Base-by-base conservation (phyloP, 2,888 invertebrate genomes). In the Heliconius hortense region DNA sequence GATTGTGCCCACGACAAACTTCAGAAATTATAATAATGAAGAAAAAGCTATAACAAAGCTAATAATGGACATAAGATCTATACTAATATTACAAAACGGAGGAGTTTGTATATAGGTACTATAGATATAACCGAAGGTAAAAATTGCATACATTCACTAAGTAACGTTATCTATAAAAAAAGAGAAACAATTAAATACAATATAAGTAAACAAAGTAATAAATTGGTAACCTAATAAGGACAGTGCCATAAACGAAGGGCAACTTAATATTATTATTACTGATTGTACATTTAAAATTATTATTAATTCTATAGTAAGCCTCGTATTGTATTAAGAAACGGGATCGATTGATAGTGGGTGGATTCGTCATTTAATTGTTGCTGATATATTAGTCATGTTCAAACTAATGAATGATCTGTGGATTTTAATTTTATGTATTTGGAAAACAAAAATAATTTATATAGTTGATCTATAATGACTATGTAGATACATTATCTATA, bases 141-240 rank as follows among this genome's bases (percentile, higher is more conserved):
- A 11, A 64, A 35, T 64, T 64, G 11, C 64, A 11, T 24, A 64
- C 35, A 64, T 64, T 64, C 64, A 63, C 64, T 64, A 35, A 35
- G 13, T n/a, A n/a, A 35, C n/a, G 63, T 31, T 10, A 21, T 64
- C 64, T 64, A 35, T 24, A 70, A 59, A 70, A 8, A 59, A 56
- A 31, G 15, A 59, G 70, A 59, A 71, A 71, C 70, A 24, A 5
- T 35, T 68, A 11, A 31, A 69, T 31, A 31, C n/a, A 69, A 69
- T 26, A 60, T 60, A 68, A n/a, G 53, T 60, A 67, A 75, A 75
- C 67, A 76, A 72, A 76, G 66, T n/a, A 76, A 76, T 72, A 72
- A 76, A 75, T 67, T 62, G 67, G 62, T 26, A 62, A 15, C 67
- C 72, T 76, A 68, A 72, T 62, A 76, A 62, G 72, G 72, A 66